phyloP scores from a whole-genome alignment of 2,797 vertebrate genomes.

The Taeniopygia guttata region DNA sequence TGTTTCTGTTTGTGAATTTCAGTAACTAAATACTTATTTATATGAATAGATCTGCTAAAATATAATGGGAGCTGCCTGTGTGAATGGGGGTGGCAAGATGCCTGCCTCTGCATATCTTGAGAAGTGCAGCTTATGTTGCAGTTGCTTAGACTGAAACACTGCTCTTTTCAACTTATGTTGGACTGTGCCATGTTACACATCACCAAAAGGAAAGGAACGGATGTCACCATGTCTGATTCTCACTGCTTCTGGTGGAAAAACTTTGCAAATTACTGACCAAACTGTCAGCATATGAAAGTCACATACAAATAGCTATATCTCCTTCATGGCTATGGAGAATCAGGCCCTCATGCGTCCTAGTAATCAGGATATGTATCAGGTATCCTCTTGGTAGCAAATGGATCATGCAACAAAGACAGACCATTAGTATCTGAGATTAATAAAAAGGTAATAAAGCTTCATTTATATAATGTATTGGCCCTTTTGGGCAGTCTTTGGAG shows the following conservation, averaged over 20 bases:
- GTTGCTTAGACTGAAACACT: not conserved
- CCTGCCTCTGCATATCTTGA: not conserved
- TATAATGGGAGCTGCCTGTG: not conserved
- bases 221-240: not conserved
- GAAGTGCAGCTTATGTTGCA: not conserved
- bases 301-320: not conserved
- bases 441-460: slow-evolving; percentile 31
- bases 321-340: not conserved
- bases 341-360: not conserved
- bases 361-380: not conserved
- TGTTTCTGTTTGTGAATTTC: rapidly evolving
- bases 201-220: not conserved
- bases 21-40: not conserved
- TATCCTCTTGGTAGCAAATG: not conserved
- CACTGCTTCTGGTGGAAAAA: not conserved
- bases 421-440: not conserved
- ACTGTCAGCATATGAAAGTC: not conserved
- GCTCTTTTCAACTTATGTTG: not conserved
- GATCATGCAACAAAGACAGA: slow-evolving; percentile 6
- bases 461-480: slow-evolving; percentile 36
- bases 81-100: not conserved
- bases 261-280: not conserved
- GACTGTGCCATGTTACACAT: not conserved
- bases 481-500: slow-evolving; percentile 60
- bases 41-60: not conserved